These are phyloP conservation scores for Calypte anna DNA, from an alignment of 2,113 vertebrate species.

Conservation along the genomic window DNA sequence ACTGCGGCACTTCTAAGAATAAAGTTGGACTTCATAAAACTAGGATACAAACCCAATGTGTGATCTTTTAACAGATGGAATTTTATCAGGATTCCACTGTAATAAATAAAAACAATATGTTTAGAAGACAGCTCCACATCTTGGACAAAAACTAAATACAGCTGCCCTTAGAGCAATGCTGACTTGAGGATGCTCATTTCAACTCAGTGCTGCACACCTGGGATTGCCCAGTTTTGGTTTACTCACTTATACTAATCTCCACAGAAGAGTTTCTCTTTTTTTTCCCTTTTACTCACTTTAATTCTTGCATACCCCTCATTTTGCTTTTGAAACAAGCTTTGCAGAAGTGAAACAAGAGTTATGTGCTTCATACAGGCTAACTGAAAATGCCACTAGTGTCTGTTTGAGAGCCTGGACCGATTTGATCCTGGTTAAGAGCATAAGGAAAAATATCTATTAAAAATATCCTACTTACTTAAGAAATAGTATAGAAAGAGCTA, in stretches of 20 bases:
- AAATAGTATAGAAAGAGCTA: not conserved
- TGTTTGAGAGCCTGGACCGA: conserved; percentile 22
- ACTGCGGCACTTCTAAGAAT: conserved; percentile 52
- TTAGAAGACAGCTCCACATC: conserved; percentile 54
- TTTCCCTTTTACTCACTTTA: not conserved
- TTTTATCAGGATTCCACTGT: conserved; percentile 54
- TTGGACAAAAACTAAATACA: conserved; percentile 55
- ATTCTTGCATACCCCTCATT: not conserved
- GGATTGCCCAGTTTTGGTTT: conserved; percentile 33
- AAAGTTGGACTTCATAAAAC: conserved; percentile 62
- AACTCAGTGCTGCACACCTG: not conserved
- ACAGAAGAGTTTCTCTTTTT: not conserved
- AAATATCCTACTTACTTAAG: conserved; percentile 2
- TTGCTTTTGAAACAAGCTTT: conserved; percentile 33
- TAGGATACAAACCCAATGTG: conserved; percentile 63
- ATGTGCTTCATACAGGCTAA: not conserved
- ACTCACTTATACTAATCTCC: not conserved
- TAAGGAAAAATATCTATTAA: not conserved
- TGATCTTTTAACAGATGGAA: conserved; percentile 66
- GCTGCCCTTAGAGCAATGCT: conserved; percentile 42
- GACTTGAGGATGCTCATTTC: not conserved
- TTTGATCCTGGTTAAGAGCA: conserved; percentile 8
- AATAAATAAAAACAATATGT: conserved; percentile 63
- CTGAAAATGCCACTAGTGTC: conserved; percentile 19
- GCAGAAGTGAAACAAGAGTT: conserved; percentile 6